These are phyloP conservation scores for Mobula birostris DNA, from an alignment of 2,113 vertebrate species.

Conservation along the genomic window DNA sequence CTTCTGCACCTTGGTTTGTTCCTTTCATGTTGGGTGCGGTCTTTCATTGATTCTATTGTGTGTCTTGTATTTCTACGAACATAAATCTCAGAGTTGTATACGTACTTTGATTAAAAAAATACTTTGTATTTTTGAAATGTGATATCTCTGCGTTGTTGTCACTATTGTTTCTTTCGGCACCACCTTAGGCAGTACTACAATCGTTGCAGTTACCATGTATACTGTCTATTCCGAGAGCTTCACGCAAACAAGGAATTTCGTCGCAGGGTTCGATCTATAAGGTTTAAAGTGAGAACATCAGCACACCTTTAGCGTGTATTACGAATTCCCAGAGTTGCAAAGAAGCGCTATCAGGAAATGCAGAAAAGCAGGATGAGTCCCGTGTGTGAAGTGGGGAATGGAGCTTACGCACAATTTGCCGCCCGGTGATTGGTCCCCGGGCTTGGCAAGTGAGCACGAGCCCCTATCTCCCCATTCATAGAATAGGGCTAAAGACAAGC, in stretches of 20 bases:
- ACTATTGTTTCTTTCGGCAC: too few species aligned
- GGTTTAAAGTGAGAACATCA: background rate
- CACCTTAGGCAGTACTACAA: too few species aligned
- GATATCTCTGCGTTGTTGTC: too few species aligned
- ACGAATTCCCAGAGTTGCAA: background rate
- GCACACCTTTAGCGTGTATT: background rate
- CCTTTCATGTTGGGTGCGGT: too few species aligned
- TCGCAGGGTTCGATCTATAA: background rate
- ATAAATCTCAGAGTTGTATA: too few species aligned
- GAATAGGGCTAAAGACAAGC: background rate
- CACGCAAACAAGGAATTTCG: background rate
- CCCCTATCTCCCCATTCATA: conserved; percentile 20
- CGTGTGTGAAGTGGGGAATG: background rate
- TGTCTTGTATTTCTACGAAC: too few species aligned
- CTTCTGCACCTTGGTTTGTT: too few species aligned
- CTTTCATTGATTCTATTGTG: too few species aligned
- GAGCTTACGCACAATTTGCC: background rate
- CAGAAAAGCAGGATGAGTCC: background rate
- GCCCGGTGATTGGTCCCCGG: background rate
- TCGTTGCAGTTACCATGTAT: too few species aligned
- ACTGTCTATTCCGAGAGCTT: too few species aligned
- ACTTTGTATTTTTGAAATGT: too few species aligned
- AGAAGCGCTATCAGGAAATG: background rate
- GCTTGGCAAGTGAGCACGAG: background rate
- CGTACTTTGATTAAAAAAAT: too few species aligned